Percentiles rank a stretch among this genome's conserved stretches.
These are phyloP conservation scores for Hydrocynus forskahlii DNA, from an alignment of 2,797 vertebrate genomes.

Conservation along the genomic window DNA sequence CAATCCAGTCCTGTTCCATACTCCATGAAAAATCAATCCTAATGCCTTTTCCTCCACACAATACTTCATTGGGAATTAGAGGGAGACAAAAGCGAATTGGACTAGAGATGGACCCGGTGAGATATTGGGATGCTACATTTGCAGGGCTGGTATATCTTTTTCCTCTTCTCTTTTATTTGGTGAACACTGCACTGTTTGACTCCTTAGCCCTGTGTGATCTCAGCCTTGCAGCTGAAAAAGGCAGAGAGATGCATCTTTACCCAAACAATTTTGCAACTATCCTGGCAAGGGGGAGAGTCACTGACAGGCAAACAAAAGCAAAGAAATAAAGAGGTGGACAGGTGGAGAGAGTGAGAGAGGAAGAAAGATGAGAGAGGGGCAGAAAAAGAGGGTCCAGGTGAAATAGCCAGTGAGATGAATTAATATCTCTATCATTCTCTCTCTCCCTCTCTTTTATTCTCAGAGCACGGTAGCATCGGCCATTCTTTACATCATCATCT, in stretches of 20 bases:
- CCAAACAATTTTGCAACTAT: conserved; percentile 37
- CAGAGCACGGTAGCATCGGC: conserved; percentile 35
- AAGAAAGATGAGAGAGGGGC: conserved; percentile 13
- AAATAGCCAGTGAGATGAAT: conserved; percentile 15
- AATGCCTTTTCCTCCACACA: conserved; percentile 56
- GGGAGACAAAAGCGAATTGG: conserved; percentile 55
- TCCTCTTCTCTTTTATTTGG: conserved; percentile 17
- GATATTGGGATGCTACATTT: conserved; percentile 48
- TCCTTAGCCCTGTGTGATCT: conserved; percentile 39
- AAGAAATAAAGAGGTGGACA: conserved; percentile 34
- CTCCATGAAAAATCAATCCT: conserved; percentile 59
- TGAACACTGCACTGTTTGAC: conserved; percentile 24
- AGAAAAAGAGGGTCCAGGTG: conserved; percentile 8
- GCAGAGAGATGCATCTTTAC: conserved; percentile 33
- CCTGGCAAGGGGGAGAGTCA: conserved; percentile 6
- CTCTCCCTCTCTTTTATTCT: conserved; percentile 1
- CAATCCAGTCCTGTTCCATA: conserved; percentile 47
- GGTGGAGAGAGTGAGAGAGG: conserved; percentile 6
- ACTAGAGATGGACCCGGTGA: conserved; percentile 48
- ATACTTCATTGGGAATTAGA: conserved; percentile 53
- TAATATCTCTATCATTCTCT: conserved; percentile 4
- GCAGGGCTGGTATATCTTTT: conserved; percentile 32
- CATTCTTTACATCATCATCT: conserved; percentile 81
- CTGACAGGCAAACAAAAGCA: conserved; percentile 36
- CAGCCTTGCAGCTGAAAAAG: conserved; percentile 24